These are phyloP conservation scores for Hyperoplus immaculatus DNA, from an alignment of 2,797 vertebrate genomes.

Conservation along the genomic window DNA sequence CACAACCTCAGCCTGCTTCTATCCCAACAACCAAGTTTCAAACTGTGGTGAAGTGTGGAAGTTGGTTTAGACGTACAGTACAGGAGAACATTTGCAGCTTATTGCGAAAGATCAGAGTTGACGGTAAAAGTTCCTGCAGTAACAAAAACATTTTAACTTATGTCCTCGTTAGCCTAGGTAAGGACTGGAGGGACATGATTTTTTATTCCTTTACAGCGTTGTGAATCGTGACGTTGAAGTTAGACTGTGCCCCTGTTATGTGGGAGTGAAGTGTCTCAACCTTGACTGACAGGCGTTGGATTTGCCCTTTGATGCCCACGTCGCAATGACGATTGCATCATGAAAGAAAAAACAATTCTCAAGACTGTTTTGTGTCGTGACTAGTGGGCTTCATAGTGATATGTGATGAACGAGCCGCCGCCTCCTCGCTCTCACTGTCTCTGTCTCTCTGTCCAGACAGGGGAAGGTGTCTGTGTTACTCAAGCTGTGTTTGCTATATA, in stretches of 20 bases:
- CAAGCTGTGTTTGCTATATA: slow-evolving; percentile 18
- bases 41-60: too few species aligned
- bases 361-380: slow-evolving; percentile 66
- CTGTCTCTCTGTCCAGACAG: slow-evolving; percentile 50
- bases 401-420: slow-evolving; percentile 43
- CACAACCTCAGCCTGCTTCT: too few species aligned
- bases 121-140: slow-evolving; percentile 3
- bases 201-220: slow-evolving; percentile 8
- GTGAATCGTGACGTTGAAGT: slow-evolving; percentile 61
- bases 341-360: slow-evolving; percentile 36
- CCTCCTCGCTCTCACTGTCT: slow-evolving; percentile 52
- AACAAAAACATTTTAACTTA: not conserved
- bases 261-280: slow-evolving; percentile 68
- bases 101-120: slow-evolving; percentile 9
- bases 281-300: slow-evolving; percentile 56
- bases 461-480: slow-evolving; percentile 26
- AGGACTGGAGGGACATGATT: slow-evolving; percentile 1
- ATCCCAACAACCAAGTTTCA: too few species aligned
- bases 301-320: slow-evolving; percentile 63
- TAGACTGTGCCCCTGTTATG: slow-evolving; percentile 33
- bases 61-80: not conserved
- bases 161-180: slow-evolving; percentile 9
- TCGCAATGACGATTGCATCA: slow-evolving; percentile 31
- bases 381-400: slow-evolving; percentile 51
- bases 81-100: slow-evolving; percentile 10